These are phyloP conservation scores for Aramus guarauna DNA, from an alignment of 2,113 vertebrate genomes.

Conservation along the genomic window DNA sequence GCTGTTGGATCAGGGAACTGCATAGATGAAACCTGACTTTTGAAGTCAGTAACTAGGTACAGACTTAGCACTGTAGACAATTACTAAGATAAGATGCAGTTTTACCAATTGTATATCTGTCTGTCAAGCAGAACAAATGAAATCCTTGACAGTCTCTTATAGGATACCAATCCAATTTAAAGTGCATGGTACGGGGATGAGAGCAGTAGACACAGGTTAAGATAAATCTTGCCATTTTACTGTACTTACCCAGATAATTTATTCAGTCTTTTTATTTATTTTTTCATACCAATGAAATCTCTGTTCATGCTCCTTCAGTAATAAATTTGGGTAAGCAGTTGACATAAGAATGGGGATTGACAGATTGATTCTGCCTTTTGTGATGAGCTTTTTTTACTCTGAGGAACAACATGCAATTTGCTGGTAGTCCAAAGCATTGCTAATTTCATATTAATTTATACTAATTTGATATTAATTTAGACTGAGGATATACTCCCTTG, in stretches of 20 bases:
- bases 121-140: constrained; percentile 66
- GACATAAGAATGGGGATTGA: not conserved
- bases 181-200: constrained; percentile 18
- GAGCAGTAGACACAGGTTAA: constrained; percentile 24
- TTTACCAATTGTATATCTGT: constrained; percentile 59
- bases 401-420: not conserved
- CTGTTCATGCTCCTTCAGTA: not conserved
- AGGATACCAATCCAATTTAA: constrained; percentile 66
- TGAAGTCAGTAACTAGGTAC: constrained; percentile 60
- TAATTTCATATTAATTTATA: constrained; percentile 20
- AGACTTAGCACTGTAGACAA: constrained; percentile 44
- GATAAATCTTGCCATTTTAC: constrained; percentile 36
- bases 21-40: constrained; percentile 16
- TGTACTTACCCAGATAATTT: constrained; percentile 24
- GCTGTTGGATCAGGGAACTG: not conserved
- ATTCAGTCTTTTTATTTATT: constrained; percentile 36
- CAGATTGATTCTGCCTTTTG: not conserved
- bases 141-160: constrained; percentile 57
- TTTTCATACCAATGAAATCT: not conserved
- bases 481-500: not conserved
- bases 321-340: not conserved
- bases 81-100: constrained; percentile 63
- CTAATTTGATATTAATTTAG: not conserved
- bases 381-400: not conserved
- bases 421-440: not conserved